Evolutionary conservation across 2,888 invertebrate species (phyloP), one percentile per base, ranked within the genome.

Genomic region (Tridacna crocea): DNA sequence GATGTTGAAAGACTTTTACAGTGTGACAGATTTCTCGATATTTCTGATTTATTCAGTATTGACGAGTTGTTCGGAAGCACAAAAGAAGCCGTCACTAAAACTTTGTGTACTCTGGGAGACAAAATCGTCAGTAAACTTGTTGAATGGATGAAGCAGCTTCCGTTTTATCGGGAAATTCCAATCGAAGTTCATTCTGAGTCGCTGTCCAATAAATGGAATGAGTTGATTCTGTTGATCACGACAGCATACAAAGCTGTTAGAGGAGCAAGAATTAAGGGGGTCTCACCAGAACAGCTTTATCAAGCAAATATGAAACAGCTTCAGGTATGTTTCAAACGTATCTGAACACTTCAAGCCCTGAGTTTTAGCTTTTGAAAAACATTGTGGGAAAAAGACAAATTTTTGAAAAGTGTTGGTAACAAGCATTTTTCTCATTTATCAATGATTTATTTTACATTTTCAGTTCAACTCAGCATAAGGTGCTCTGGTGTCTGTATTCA

Each of bases 121-220:
- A 98, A 98, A 89, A 99, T 99, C 93, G 99, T 99, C 80, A 98
- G 98, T 95, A 98, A 99, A 95, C 96, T 99, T 95, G 99, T 99
- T 89, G 98, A 98, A 95, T 99, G 99, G 99, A 99, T 99, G 92
- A 99, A 99, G 95, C 97, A 98, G 95, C 95, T 99, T 95, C 99
- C 99, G 80, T 99, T 99, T 95, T 99, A 99, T 95, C 96, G 97
- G 95, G 98, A 99, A 95, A 96, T 99, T 90, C 99, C 99, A 75
- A 98, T 99, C 92, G 98, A 98, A 95, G 97, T 95, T 15, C 91
- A 92, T 77, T 99, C 99, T 87, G 97, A 98, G 95, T 96, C 99
- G 90, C 96, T 99, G 93, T 99, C 99, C 93, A 98, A 98, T 95
- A 98, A 99, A 95, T 99, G 99, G 99, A 99, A 99, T 95, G 90